Base-by-base conservation (phyloP, 2,797 vertebrate species). In the Anas capensis region DNA sequence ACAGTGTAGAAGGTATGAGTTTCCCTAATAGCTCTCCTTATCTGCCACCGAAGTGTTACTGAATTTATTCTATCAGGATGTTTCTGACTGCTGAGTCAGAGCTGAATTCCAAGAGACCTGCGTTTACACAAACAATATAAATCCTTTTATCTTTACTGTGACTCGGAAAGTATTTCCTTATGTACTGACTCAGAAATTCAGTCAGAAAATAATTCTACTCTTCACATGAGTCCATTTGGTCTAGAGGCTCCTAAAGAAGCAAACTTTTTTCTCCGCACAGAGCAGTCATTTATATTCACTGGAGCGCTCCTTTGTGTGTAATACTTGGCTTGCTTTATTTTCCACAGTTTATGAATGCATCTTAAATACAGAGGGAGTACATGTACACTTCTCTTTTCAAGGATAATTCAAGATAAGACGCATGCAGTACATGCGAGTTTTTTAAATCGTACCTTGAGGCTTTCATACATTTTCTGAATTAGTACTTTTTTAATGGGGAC, bases 271-370 rank as follows among this genome's bases (percentile, higher is more conserved):
- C 29, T 58, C 8, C 6, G 71, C 24, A 31, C 26, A 24, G 9
- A 18, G 54, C 12, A 77, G 38, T 48, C 26, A 4, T 48, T 85
- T 70, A 13, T 49, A 60, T 68, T 31, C 60, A 19, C 36, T 8
- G 1, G 46, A 93, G 48, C 33, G 19, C 27, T 75, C 38, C 85
- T 89, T 33, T 71, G 49, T 82, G 78, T 38, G 1, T 81, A 87
- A 75, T 54, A 58, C 44, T 85, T 48, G 21, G 4, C 31, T 87
- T 93, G 31, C 61, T 89, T 95, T 80, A 64, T 95, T 93, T 94
- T 81, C 40, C 40, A 44, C n/a, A 56, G 20, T 15, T 80, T 69
- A 51, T 58, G 76, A 75, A 40, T 1, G 4, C 16, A 53, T 42
- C 71, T 77, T 77, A 82, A 80, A 83, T 80, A 77, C 38, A 21